Percentiles rank a stretch among this genome's conserved stretches.
Conservation (phyloP, 2,888 invertebrate genomes). For the Scaeva pyrastri region DNA sequence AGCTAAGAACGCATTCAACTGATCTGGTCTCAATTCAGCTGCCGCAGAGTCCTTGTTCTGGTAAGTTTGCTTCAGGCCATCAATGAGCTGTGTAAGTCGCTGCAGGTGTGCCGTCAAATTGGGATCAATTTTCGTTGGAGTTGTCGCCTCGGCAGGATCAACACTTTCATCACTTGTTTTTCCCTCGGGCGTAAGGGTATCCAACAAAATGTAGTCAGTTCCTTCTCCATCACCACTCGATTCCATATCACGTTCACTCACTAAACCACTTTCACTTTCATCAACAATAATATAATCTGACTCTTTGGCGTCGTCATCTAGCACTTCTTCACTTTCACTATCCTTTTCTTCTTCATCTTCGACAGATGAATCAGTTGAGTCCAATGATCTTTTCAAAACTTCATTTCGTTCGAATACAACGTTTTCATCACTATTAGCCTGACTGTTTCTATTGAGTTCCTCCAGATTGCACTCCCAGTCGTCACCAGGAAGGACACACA, state of each 20-base stretch:
- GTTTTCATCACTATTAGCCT: conserved; percentile 76
- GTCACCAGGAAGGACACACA: conserved; percentile 83
- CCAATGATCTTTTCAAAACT: conserved; percentile 42
- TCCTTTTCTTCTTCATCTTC: conserved; percentile 77
- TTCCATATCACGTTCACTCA: conserved; percentile 77
- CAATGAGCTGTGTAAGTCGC: conserved; percentile 82
- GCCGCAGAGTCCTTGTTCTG: conserved; percentile 78
- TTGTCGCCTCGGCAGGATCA: conserved; percentile 29
- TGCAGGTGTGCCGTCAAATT: conserved; percentile 82
- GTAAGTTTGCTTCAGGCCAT: conserved; percentile 82
- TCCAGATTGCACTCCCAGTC: conserved; percentile 83
- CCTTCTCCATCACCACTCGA: conserved; percentile 81
- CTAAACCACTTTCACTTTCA: conserved; percentile 62
- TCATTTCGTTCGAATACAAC: conserved; percentile 68
- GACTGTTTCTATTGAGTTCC: conserved; percentile 69
- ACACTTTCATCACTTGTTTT: conserved; percentile 39
- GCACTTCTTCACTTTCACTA: conserved; percentile 68
- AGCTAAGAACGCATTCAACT: conserved; percentile 83
- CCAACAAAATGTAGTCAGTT: conserved; percentile 73
- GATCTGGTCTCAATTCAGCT: conserved; percentile 82
- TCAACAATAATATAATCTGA: conserved; percentile 71
- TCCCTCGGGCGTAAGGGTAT: conserved; percentile 37
- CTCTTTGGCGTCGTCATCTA: conserved; percentile 12
- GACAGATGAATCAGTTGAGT: too few relatives aligned
- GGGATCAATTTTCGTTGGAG: conserved; percentile 80